Evolutionary conservation across 1,140 invertebrate genomes (phyloP).

Genomic region (Drosophila subobscura): DNA sequence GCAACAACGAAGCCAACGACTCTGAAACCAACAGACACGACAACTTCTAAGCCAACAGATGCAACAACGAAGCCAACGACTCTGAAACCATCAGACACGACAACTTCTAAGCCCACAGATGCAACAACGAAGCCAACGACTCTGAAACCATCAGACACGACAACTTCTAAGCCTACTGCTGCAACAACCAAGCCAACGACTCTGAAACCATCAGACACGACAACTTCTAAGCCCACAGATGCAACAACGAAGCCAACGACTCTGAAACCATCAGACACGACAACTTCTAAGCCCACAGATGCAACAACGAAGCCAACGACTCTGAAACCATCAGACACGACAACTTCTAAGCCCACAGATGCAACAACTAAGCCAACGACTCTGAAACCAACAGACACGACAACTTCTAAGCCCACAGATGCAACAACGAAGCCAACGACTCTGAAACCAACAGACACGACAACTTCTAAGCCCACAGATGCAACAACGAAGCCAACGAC

Average conservation of each 20-base stretch:
- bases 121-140: conserved; percentile 1
- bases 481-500: conserved; percentile 5
- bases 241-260: background rate
- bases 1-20: conserved; percentile 1
- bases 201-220: background rate
- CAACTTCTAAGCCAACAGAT: background rate
- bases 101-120: background rate
- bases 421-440: conserved; percentile 2
- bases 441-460: background rate
- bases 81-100: conserved; percentile 2
- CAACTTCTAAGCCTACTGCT: background rate
- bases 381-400: background rate
- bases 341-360: background rate
- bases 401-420: conserved; percentile 6
- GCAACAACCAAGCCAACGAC: conserved; percentile 10
- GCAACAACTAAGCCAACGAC: conserved; percentile 1
- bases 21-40: background rate
- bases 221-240: background rate
- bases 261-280: background rate
- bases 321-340: background rate
- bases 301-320: background rate
- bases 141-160: background rate
- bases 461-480: background rate
- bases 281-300: background rate
- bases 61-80: background rate